Percentiles rank a stretch among this genome's conserved stretches.
These are phyloP conservation scores for Biston stratarius DNA, from an alignment of 2,888 invertebrate genomes.

Conservation along the genomic window DNA sequence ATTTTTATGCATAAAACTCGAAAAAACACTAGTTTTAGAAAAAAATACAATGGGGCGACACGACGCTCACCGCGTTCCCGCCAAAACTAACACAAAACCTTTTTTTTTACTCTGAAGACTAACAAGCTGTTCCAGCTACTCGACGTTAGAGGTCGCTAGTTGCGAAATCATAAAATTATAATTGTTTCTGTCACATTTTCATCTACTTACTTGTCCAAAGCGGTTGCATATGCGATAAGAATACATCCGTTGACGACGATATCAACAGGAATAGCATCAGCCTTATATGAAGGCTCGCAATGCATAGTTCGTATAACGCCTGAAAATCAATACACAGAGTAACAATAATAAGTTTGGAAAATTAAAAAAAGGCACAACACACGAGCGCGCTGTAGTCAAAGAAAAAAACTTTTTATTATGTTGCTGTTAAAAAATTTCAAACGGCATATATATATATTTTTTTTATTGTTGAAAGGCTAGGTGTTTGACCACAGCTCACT, in stretches of 20 bases:
- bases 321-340: constrained; percentile 49
- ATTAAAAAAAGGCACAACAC: background rate
- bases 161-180: background rate
- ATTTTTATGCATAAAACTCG: too few species aligned
- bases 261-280: constrained; percentile 93
- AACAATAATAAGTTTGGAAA: too few species aligned
- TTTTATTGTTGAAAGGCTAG: too few species aligned
- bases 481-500: too few species aligned
- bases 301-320: constrained; percentile 94
- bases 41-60: too few species aligned
- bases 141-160: constrained; percentile 12
- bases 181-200: too few species aligned
- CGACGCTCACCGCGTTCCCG: too few species aligned
- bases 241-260: constrained; percentile 92
- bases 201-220: constrained; percentile 67
- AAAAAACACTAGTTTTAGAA: too few species aligned
- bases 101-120: background rate
- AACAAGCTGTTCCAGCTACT: constrained; percentile 8
- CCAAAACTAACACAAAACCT: background rate
- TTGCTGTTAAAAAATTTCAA: too few species aligned
- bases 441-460: too few species aligned
- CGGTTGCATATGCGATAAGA: constrained; percentile 89
- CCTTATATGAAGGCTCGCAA: constrained; percentile 88
- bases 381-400: too few species aligned
- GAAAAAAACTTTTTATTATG: too few species aligned